A percentile compares a stretch with the other conserved stretches of the same genome.
Evolutionary conservation across 2,797 vertebrate species (phyloP).

Genomic region (Acrossocheilus wenchowensis): DNA sequence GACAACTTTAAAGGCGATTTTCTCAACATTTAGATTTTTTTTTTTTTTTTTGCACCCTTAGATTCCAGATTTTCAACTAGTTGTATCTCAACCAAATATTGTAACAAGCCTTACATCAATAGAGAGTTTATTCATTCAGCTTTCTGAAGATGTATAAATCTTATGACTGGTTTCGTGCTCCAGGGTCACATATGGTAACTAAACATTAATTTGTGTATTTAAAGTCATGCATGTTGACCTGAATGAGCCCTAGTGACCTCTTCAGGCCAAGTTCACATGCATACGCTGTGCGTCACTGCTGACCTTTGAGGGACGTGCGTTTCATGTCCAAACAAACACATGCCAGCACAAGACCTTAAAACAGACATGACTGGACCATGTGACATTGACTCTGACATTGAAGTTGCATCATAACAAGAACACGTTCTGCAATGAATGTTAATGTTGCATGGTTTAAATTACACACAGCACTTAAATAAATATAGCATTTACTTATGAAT

Average conservation of each 20-base stretch:
- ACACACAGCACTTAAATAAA: not conserved
- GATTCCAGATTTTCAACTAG: too few species aligned
- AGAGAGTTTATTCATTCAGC: too few species aligned
- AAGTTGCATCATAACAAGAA: not conserved
- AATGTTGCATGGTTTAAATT: not conserved
- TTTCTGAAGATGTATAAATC: rapidly evolving
- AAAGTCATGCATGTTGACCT: not conserved
- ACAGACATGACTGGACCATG: conserved; percentile 5
- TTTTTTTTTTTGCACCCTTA: too few species aligned
- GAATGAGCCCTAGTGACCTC: not conserved
- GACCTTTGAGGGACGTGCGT: not conserved
- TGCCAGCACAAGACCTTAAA: not conserved
- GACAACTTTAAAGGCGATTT: too few species aligned
- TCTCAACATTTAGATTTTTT: too few species aligned
- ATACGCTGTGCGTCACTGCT: not conserved
- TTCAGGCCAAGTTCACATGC: not conserved
- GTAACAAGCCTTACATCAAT: too few species aligned
- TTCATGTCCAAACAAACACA: not conserved
- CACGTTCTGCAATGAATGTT: too few species aligned
- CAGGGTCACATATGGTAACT: not conserved
- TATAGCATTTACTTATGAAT: not conserved
- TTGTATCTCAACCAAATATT: too few species aligned
- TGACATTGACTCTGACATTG: not conserved
- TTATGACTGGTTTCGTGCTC: not conserved
- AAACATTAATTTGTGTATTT: not conserved